A percentile compares a stretch with the other conserved stretches of the same genome.
Conservation (phyloP, 1,140 invertebrate genomes). For the Metaphire vulgaris region DNA sequence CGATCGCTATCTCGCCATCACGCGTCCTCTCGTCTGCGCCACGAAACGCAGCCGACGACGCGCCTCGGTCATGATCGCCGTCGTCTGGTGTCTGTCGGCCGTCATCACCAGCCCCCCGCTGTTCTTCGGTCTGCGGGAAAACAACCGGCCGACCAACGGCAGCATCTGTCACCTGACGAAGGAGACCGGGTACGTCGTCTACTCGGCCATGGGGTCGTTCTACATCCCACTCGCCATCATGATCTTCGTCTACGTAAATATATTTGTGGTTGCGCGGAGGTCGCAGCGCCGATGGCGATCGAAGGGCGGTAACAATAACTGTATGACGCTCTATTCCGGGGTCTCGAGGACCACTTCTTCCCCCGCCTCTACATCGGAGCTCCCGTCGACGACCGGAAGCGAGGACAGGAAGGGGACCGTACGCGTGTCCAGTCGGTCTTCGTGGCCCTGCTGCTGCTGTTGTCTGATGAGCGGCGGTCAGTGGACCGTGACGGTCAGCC, state of each 20-base stretch:
- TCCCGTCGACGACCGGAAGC: too few species aligned
- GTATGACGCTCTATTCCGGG: too few species aligned
- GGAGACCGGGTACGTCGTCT: slow-evolving; percentile 31
- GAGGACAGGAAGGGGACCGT: too few species aligned
- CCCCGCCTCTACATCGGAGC: too few species aligned
- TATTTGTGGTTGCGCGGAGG: slow-evolving; percentile 66
- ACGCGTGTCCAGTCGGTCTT: too few species aligned
- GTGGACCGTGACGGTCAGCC: too few species aligned
- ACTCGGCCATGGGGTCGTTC: slow-evolving; percentile 67
- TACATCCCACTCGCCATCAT: slow-evolving; percentile 87
- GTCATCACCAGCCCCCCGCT: slow-evolving; percentile 89
- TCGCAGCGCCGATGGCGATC: slow-evolving; percentile 15
- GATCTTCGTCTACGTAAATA: slow-evolving; percentile 88
- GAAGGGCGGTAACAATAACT: too few species aligned
- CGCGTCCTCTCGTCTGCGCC: slow-evolving; percentile 28
- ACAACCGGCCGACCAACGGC: slow-evolving; percentile 59
- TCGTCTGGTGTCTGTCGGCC: slow-evolving; percentile 85
- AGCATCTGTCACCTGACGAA: slow-evolving; percentile 29
- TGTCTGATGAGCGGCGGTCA: too few species aligned
- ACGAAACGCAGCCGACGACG: slow-evolving; percentile 47
- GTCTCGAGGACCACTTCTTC: too few species aligned
- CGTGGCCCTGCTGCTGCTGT: too few species aligned
- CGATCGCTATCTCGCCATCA: slow-evolving; percentile 53
- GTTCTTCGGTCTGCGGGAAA: slow-evolving; percentile 79
- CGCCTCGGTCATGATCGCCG: slow-evolving; percentile 80